Conservation (phyloP, 2,113 vertebrate species). For the Amazona vittata region DNA sequence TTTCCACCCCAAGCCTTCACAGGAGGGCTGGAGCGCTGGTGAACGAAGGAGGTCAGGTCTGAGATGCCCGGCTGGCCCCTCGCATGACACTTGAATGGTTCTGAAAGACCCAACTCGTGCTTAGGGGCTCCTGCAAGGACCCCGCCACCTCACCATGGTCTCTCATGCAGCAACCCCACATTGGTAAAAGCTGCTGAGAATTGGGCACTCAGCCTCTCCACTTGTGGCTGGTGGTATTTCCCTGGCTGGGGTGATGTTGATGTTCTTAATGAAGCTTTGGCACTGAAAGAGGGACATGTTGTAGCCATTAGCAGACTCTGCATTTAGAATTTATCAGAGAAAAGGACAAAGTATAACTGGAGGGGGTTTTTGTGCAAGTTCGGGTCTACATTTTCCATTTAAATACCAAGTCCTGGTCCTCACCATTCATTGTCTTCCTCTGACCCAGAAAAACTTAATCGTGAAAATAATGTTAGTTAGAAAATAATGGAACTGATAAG, state of each 20-base stretch:
- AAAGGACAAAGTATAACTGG: not conserved
- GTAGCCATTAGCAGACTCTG: constrained; percentile 22
- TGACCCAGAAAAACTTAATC: constrained; percentile 52
- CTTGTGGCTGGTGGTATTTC: constrained; percentile 23
- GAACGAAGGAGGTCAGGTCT: accelerated
- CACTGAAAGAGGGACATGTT: constrained; percentile 8
- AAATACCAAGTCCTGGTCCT: not conserved
- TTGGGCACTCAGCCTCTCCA: not conserved
- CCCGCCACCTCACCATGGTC: not conserved
- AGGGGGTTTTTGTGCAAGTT: not conserved
- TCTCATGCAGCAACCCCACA: accelerated
- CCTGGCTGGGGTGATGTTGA: not conserved
- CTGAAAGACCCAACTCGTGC: not conserved
- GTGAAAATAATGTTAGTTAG: constrained; percentile 49
- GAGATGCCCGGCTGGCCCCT: not conserved
- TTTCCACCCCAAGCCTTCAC: not conserved
- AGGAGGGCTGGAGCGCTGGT: accelerated
- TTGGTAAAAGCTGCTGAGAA: not conserved
- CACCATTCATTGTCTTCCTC: not conserved
- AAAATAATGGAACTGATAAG: constrained; percentile 67
- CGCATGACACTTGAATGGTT: not conserved
- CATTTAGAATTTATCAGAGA: not conserved
- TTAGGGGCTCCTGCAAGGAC: not conserved
- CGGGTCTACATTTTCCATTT: not conserved
- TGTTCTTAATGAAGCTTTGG: not conserved